Evolutionary conservation across 2,888 invertebrate species (phyloP), one percentile per base, ranked within the genome.

Genomic region (Acronicta leporina): DNA sequence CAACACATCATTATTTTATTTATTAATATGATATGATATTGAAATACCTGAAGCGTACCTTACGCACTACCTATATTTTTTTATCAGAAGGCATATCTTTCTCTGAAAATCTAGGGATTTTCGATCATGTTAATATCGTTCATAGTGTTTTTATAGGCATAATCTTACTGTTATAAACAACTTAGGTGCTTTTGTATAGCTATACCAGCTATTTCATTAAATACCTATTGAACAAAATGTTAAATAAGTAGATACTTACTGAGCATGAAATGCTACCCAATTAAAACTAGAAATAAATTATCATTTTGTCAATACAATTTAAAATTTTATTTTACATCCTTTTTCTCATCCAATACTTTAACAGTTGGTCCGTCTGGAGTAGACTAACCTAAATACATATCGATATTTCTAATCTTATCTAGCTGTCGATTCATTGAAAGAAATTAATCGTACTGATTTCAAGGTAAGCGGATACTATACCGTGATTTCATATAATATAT

Each of bases 141-240:
- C 1, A 27, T 27, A 7, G 5, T 7, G 27, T 50, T 41, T 20
- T 55, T 46, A 38, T 61, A 38, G 30, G n/a, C 41, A 35, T 47
- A 53, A 50, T 54, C 27, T 43, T 54, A 45, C 45, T 55, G 25
- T 68, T 47, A 0, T 1, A 55, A 35, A 62, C 25, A 45, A 56
- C 13, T 51, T 68, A 63, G 75, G 65, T 72, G 75, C 72, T 75
- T 71, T 48, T 47, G 40, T 49, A 49, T 68, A 71, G 60, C 59
- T 53, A 53, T 59, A 33, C 30, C 6, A 33, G 33, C 2, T 33
- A 33, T 33, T 33, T 33, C 10, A 33, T 33, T 33, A 33, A 55
- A 44, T 38, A 38, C 38, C 25, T 62, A 68, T 55, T 48, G n/a
- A 56, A 11, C 2, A 11, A 33, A 4, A 33, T 33, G 11, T 33